Conservation (phyloP, 2,113 vertebrate species). For the Probosciger aterrimus region DNA sequence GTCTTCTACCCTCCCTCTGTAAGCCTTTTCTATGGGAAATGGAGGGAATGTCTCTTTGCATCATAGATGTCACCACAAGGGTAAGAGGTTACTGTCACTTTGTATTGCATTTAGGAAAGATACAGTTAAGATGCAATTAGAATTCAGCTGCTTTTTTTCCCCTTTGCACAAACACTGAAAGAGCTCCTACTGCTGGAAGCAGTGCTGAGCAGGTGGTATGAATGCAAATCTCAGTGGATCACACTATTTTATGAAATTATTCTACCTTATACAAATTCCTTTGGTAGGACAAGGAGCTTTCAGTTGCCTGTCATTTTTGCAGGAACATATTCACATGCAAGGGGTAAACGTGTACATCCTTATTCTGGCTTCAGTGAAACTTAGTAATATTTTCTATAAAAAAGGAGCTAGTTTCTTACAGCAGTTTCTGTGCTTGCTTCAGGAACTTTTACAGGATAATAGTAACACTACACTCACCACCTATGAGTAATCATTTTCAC, state of each 20-base stretch:
- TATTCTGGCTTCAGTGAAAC: not conserved
- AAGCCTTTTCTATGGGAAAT: not conserved
- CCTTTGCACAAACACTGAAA: not conserved
- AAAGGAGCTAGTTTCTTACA: not conserved
- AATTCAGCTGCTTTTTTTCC: not conserved
- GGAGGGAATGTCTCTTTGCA: not conserved
- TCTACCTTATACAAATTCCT: not conserved
- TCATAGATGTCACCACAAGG: not conserved
- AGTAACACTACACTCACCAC: slow-evolving; percentile 42
- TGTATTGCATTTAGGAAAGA: not conserved
- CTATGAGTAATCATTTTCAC: slow-evolving; percentile 52
- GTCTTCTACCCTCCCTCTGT: not conserved
- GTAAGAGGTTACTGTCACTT: not conserved
- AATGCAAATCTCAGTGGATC: not conserved
- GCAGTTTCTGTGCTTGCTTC: not conserved
- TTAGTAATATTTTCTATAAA: not conserved
- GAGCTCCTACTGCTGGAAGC: not conserved
- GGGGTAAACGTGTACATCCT: not conserved
- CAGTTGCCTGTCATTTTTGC: not conserved
- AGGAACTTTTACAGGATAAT: not conserved
- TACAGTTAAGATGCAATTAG: not conserved
- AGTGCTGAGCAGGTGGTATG: not conserved
- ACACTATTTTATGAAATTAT: not conserved
- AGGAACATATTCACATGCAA: not conserved
- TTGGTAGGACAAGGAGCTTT: not conserved